Base-by-base conservation (phyloP, 2,797 vertebrate genomes). In the Benthosema pterotum region DNA sequence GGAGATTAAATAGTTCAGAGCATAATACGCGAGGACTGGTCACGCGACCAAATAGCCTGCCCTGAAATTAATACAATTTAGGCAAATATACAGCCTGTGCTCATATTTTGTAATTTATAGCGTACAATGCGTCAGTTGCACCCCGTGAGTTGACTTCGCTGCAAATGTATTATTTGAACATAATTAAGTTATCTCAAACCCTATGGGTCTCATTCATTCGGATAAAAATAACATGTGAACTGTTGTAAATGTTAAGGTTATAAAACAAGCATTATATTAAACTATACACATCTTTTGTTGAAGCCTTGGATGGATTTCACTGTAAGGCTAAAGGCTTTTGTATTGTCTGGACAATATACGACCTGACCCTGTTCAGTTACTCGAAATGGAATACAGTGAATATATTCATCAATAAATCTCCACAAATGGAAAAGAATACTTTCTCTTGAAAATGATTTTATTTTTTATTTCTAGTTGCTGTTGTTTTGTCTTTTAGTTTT, bases 351-450 rank as follows among this genome's bases (percentile, higher is more conserved):
- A 52, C 65, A 67, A 69, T 51, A 46, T 42, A 22, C 52, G 16
- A 52, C 42, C 58, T 59, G 15, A 17, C 66, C 90, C 87, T 94
- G 92, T 92, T 92, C 91, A 92, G 85, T 84, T 92, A 91, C n/a
- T 89, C 93, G 87, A 85, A 88, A 93, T 67, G 56, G 49, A 71
- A 63, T 73, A 72, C 50, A 69, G 69, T 70, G 65, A 71, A 77
- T 54, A 49, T 1, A 76, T 79, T 83, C 66, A 83, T 77, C 64
- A 90, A 91, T 91, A 88, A 88, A 91, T 69, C 53, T 74, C 55
- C 42, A 60, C 83, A 60, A 78, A 82, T 81, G 75, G 48, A 87
- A 88, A 75, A 71, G 57, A 42, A 60, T 47, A 60, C 64, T 67
- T 77, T 82, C 72, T 82, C 55, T 50, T 78, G 74, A 79, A 77